These are phyloP conservation scores for Esperia sulphurella DNA, from an alignment of 2,888 invertebrate genomes.

Conservation along the genomic window DNA sequence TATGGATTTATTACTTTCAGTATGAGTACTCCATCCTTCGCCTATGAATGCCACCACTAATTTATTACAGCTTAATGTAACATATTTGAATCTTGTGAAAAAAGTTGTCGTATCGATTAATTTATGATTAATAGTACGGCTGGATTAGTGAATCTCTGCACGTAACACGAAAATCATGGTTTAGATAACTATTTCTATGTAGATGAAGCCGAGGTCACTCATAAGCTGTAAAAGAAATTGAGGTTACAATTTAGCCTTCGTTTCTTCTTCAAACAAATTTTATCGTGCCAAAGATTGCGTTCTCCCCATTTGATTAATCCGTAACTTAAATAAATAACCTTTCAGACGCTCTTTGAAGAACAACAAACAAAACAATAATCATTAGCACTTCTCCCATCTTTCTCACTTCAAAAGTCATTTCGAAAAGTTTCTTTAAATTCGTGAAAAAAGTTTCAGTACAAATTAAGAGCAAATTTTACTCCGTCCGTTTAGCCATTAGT, in stretches of 20 bases:
- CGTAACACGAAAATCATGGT: no score
- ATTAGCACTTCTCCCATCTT: slow-evolving; percentile 69
- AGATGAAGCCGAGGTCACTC: background rate
- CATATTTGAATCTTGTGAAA: no score
- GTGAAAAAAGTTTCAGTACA: slow-evolving; percentile 73
- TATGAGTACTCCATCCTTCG: slow-evolving; percentile 28
- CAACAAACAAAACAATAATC: slow-evolving; percentile 61
- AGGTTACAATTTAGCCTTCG: no score
- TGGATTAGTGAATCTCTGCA: no score
- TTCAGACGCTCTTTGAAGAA: slow-evolving; percentile 18
- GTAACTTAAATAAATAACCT: background rate
- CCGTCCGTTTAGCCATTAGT: slow-evolving; percentile 77
- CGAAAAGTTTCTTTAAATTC: slow-evolving; percentile 66
- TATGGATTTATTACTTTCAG: slow-evolving; percentile 73
- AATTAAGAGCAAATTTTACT: slow-evolving; percentile 78
- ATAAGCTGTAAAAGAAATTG: no score
- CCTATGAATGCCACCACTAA: slow-evolving; percentile 45
- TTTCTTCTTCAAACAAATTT: no score
- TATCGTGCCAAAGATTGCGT: background rate
- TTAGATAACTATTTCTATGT: no score
- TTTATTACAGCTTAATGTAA: slow-evolving; percentile 30
- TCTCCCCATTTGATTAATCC: slow-evolving; percentile 12
- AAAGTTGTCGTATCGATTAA: no score
- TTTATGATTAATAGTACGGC: background rate
- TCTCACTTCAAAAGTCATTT: slow-evolving; percentile 73